phyloP scores from a whole-genome alignment of 1,140 invertebrate genomes.

The Asbolus verrucosus region DNA sequence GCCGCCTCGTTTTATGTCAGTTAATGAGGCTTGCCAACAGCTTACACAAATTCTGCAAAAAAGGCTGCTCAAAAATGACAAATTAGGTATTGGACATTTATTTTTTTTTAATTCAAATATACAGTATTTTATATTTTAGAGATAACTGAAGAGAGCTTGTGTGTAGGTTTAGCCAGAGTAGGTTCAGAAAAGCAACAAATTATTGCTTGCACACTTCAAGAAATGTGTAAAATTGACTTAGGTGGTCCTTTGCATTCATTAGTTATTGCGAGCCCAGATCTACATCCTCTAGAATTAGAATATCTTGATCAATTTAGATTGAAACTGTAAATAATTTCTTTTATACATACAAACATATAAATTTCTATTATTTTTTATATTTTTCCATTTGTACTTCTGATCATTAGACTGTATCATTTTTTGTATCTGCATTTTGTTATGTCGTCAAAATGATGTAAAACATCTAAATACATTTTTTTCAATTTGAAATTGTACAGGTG shows the following conservation, averaged over 20 bases:
- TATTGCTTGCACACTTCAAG: constrained; percentile 75
- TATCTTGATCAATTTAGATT: constrained; percentile 77
- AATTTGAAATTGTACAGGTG: too few species aligned
- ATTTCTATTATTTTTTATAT: too few species aligned
- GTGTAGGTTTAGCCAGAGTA: constrained; percentile 84
- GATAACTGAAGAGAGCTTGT: constrained; percentile 50
- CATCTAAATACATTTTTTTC: too few species aligned
- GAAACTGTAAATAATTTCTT: too few species aligned
- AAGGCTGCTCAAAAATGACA: constrained; percentile 9
- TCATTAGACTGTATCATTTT: too few species aligned
- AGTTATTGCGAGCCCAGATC: constrained; percentile 82
- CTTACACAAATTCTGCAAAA: constrained; percentile 77
- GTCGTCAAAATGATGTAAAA: too few species aligned
- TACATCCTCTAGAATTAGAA: constrained; percentile 94
- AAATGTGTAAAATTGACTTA: constrained; percentile 84
- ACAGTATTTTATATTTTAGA: constrained; percentile 47
- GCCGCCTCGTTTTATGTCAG: constrained; percentile 94
- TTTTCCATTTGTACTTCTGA: too few species aligned
- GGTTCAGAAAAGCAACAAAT: constrained; percentile 90
- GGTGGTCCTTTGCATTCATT: constrained; percentile 94
- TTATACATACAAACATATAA: too few species aligned
- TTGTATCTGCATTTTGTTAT: too few species aligned
- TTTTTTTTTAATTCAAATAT: constrained; percentile 37
- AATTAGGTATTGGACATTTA: neutral
- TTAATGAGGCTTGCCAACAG: constrained; percentile 86